Percentiles rank a stretch among this genome's conserved stretches.
Evolutionary conservation across 53 echinoderm and acorn worm species (phyloP).

Genomic region (Echinometra lucunter): DNA sequence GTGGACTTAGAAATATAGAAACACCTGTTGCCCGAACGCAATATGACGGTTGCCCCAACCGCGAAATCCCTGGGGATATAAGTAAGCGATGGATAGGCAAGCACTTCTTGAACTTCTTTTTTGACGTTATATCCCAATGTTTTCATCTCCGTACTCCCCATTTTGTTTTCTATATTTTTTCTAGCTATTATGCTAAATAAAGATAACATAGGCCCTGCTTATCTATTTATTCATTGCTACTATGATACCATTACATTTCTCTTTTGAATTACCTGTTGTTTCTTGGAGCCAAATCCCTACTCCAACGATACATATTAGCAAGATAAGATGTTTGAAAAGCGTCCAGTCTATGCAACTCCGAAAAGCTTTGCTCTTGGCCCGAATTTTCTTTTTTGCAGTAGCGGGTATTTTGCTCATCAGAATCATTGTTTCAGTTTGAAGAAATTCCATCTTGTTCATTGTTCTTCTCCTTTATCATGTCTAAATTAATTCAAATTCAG

Average conservation of each 20-base stretch:
- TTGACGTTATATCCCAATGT: no score
- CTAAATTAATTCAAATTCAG: background rate
- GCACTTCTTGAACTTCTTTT: no score
- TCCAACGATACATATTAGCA: background rate
- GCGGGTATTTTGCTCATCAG: background rate
- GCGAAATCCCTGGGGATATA: background rate
- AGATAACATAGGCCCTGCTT: no score
- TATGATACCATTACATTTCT: no score
- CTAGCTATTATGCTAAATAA: no score
- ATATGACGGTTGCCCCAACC: background rate
- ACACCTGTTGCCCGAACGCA: background rate
- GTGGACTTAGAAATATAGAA: no score
- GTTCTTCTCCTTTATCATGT: background rate
- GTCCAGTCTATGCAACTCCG: slow-evolving; percentile 9
- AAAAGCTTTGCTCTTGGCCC: background rate
- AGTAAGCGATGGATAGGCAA: no score
- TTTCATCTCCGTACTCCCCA: no score
- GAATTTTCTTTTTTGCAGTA: background rate
- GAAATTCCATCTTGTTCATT: slow-evolving; percentile 24
- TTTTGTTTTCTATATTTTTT: no score
- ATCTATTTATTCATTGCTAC: no score
- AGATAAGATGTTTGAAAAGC: background rate
- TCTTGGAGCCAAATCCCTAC: slow-evolving; percentile 30
- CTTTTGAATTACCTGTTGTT: background rate
- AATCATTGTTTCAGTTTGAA: background rate